Evolutionary conservation across 1,140 invertebrate genomes (phyloP).

Genomic region (Pantala flavescens): DNA sequence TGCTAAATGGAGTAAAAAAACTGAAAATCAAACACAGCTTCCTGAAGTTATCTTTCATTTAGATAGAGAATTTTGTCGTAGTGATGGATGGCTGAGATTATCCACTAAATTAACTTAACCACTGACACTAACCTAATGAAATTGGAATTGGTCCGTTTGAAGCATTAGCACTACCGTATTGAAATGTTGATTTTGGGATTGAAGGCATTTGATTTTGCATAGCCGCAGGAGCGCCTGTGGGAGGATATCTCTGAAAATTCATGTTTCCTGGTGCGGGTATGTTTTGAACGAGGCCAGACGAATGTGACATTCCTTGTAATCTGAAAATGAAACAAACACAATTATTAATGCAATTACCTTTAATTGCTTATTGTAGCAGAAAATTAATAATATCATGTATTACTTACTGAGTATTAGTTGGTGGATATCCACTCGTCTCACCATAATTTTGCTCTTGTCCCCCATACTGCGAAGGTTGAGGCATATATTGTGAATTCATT

Average conservation of each 20-base stretch:
- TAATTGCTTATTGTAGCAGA: not conserved
- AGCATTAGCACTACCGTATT: not conserved
- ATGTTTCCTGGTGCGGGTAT: not conserved
- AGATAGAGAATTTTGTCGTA: not conserved
- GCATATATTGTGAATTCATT: conserved; percentile 12
- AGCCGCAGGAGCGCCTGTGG: not conserved
- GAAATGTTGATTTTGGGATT: not conserved
- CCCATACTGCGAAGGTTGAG: conserved; percentile 12
- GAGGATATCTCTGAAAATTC: conserved; percentile 4
- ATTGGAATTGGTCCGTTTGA: not conserved
- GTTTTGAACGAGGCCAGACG: not conserved
- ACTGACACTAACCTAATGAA: not conserved
- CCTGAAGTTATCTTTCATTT: too few species aligned
- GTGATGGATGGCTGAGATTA: not conserved
- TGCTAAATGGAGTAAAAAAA: too few species aligned
- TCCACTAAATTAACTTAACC: not conserved
- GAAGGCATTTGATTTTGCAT: not conserved
- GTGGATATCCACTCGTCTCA: not conserved
- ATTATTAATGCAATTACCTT: not conserved
- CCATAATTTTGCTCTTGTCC: conserved; percentile 12
- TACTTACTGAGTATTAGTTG: not conserved
- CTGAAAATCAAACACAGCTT: too few species aligned
- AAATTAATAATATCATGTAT: not conserved
- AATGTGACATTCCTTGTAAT: not conserved
- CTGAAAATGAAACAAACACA: not conserved